phyloP scores from a whole-genome alignment of 2,888 invertebrate species.

The Lithophane leautieri region DNA sequence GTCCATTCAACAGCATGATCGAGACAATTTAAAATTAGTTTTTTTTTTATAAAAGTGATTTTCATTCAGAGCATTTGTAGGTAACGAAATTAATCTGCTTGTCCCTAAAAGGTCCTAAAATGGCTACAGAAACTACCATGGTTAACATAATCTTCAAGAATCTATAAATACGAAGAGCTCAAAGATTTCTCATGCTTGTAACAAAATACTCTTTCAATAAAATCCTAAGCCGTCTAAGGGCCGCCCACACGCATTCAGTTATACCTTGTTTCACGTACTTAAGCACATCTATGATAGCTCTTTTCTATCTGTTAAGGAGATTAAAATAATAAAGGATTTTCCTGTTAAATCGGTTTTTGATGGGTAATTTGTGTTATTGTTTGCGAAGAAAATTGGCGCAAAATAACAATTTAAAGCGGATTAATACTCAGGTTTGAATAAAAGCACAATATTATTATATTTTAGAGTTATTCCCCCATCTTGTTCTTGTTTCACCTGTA shows the following conservation, averaged over 20 bases:
- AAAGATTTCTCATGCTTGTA: conserved; percentile 58
- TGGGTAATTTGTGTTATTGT: neutral
- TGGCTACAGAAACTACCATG: neutral
- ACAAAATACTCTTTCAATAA: conserved; percentile 51
- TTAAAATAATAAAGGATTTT: neutral
- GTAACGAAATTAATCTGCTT: neutral
- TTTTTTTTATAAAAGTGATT: neutral
- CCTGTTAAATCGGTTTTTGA: neutral
- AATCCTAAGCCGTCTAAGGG: conserved; percentile 53
- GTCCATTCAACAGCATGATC: neutral
- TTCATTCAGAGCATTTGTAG: neutral
- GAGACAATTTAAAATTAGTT: neutral
- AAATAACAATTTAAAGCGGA: neutral
- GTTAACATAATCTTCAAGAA: neutral
- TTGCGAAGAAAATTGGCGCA: neutral
- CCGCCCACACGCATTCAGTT: conserved; percentile 63
- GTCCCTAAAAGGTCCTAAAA: neutral
- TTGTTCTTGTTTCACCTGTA: too few relatives aligned
- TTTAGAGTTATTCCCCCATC: neutral
- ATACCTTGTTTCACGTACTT: conserved; percentile 43
- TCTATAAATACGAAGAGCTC: conserved; percentile 36
- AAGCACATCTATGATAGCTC: conserved; percentile 9
- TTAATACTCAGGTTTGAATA: neutral
- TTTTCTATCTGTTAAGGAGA: neutral
- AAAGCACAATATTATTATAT: neutral